Base-by-base conservation (phyloP, 1,140 invertebrate genomes). In the Bombus consobrinus region DNA sequence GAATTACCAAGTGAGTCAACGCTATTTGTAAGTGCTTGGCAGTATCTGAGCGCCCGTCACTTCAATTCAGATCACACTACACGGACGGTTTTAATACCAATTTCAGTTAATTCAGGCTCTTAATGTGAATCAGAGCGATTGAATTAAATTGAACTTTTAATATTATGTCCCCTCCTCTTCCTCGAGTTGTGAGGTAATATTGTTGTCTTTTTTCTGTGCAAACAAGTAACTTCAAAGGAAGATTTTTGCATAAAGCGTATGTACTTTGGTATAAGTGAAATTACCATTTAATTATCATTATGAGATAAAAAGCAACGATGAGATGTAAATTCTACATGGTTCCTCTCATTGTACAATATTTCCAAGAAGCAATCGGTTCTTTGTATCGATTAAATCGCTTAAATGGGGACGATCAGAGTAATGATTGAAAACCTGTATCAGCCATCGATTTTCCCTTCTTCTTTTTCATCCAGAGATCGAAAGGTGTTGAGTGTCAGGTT, bases 131-230 rank as follows among this genome's bases (percentile, higher is more conserved):
- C 73, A 72, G 47, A 78, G 43, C 41, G 87, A 86, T 86, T 79
- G 80, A 86, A 86, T 78, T 79, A 82, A 79, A 86, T 88, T 86
- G 79, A 83, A 83, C 37, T 79, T 88, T 79, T 86, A 86, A 84
- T 72, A 84, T 84, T 37, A 13, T 13, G 18, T 53, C 32, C 18
- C 28, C n/a, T 15, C 37, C 6, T 57, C 18, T 43, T 68, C 1
- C 15, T 32, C 18, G 28, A 41, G 2, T 9, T 18, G 3, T 9
- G 28, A 72, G 6, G 15, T 37, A 37, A 34, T 34, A 34, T 68
- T 25, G 18, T 34, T 10, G 22, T 25, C 15, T 15, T 69, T 39
- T 39, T 28, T 28, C 3, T 71, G 34, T 25, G 10, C 1, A 39
- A 34, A 39, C 9, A 25, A 37, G 15, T 34, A 18, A 9, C 47